phyloP scores from a whole-genome alignment of 2,888 invertebrate genomes.

The Dugesia japonica region DNA sequence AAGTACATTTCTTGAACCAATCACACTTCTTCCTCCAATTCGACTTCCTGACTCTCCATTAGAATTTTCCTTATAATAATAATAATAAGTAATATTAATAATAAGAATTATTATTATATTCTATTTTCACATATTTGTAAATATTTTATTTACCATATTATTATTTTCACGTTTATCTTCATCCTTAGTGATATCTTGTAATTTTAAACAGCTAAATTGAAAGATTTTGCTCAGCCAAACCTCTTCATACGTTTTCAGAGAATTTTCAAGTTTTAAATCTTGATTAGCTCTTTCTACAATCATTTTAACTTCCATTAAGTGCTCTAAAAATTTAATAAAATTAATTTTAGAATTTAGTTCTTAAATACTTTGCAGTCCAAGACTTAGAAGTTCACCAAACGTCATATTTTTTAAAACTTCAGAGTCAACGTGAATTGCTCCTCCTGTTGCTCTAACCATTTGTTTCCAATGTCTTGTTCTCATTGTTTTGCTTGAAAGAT shows the following conservation, averaged over 20 bases:
- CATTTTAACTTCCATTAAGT: slow-evolving; percentile 46
- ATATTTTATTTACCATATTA: too few relatives aligned
- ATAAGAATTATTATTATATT: too few relatives aligned
- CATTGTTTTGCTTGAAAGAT: slow-evolving; percentile 47
- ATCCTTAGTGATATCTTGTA: neutral
- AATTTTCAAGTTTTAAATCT: slow-evolving; percentile 45
- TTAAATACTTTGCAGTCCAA: slow-evolving; percentile 37
- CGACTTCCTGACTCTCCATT: neutral
- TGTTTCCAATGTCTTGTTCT: slow-evolving; percentile 48
- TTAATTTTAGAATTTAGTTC: neutral
- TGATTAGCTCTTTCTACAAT: slow-evolving; percentile 47
- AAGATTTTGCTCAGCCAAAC: slow-evolving; percentile 48
- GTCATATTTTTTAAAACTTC: slow-evolving; percentile 47
- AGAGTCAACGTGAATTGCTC: slow-evolving; percentile 44
- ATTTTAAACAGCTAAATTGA: slow-evolving; percentile 37
- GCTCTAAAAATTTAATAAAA: slow-evolving; percentile 38
- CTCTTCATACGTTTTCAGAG: slow-evolving; percentile 47
- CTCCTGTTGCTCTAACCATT: slow-evolving; percentile 46
- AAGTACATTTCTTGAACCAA: neutral
- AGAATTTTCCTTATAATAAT: neutral
- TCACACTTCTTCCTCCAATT: neutral
- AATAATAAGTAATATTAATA: too few relatives aligned
- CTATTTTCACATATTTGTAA: too few relatives aligned
- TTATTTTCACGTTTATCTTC: neutral
- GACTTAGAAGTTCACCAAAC: slow-evolving; percentile 45